These are phyloP conservation scores for Tetragonisca angustula DNA, from an alignment of 2,888 invertebrate genomes.

Conservation along the genomic window DNA sequence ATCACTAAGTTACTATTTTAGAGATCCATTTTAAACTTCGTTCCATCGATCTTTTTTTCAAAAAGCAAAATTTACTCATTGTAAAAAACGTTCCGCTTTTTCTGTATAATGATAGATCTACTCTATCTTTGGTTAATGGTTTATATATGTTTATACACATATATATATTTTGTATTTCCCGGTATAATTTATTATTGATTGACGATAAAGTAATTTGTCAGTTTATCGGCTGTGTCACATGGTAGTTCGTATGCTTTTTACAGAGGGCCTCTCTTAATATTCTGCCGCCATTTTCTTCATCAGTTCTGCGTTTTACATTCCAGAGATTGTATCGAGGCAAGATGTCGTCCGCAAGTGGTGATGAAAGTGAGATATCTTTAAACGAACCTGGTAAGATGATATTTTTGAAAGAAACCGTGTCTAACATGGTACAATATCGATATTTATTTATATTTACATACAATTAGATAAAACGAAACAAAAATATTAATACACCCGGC, in stretches of 20 bases:
- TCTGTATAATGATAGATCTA: too few relatives aligned
- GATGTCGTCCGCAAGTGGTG: conserved; percentile 82
- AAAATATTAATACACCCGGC: conserved; percentile 32
- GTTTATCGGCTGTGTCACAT: conserved; percentile 3
- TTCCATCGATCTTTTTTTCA: too few relatives aligned
- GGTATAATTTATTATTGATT: conserved; percentile 16
- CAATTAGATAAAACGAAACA: conserved; percentile 5
- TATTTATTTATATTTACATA: neutral
- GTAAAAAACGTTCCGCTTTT: too few relatives aligned
- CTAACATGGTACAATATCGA: neutral
- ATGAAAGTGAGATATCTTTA: conserved; percentile 77
- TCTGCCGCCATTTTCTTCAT: conserved; percentile 62
- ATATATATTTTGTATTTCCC: neutral
- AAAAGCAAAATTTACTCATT: too few relatives aligned
- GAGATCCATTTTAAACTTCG: too few relatives aligned
- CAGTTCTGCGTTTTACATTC: conserved; percentile 67
- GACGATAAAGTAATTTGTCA: conserved; percentile 15
- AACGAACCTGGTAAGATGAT: conserved; percentile 77
- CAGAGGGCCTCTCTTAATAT: conserved; percentile 12
- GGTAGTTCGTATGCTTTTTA: neutral
- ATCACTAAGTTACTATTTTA: too few relatives aligned
- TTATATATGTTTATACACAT: neutral
- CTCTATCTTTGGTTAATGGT: neutral
- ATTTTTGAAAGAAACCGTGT: conserved; percentile 19
- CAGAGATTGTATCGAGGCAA: conserved; percentile 56